These are phyloP conservation scores for Cichlasoma orientale DNA, from an alignment of 2,797 vertebrate genomes.

Conservation along the genomic window DNA sequence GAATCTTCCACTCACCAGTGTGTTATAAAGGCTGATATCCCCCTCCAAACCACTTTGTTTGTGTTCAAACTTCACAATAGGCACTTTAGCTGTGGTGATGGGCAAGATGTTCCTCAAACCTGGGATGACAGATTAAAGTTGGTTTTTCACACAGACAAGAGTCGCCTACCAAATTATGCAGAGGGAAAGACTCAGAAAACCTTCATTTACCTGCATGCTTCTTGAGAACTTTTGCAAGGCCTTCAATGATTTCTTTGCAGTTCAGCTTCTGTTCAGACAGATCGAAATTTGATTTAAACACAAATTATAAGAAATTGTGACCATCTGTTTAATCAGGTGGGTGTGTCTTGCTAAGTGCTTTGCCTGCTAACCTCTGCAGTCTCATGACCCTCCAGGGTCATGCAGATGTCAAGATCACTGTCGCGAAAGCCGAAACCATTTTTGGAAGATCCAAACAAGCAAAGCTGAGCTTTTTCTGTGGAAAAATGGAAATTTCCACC, in stretches of 20 bases:
- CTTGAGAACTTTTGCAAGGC: constrained; percentile 95
- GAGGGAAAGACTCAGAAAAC: neutral
- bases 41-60: constrained; percentile 93
- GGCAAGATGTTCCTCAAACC: constrained; percentile 98
- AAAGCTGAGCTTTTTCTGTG: constrained; percentile 93
- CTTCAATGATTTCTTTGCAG: constrained; percentile 99
- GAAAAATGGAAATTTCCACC: neutral
- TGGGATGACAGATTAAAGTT: constrained; percentile 49
- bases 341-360: neutral
- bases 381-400: constrained; percentile 97
- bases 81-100: constrained; percentile 99
- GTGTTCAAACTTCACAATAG: constrained; percentile 99
- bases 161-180: neutral
- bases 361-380: constrained; percentile 88
- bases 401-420: constrained; percentile 99
- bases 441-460: constrained; percentile 97
- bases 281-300: neutral
- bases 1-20: constrained; percentile 83
- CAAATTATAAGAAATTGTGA: neutral
- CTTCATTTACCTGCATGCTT: constrained; percentile 88
- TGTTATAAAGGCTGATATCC: constrained; percentile 98
- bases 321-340: neutral
- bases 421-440: constrained; percentile 98
- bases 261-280: constrained; percentile 90
- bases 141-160: neutral